phyloP scores from a whole-genome alignment of 2,113 vertebrate genomes.

The Salminus brasiliensis region DNA sequence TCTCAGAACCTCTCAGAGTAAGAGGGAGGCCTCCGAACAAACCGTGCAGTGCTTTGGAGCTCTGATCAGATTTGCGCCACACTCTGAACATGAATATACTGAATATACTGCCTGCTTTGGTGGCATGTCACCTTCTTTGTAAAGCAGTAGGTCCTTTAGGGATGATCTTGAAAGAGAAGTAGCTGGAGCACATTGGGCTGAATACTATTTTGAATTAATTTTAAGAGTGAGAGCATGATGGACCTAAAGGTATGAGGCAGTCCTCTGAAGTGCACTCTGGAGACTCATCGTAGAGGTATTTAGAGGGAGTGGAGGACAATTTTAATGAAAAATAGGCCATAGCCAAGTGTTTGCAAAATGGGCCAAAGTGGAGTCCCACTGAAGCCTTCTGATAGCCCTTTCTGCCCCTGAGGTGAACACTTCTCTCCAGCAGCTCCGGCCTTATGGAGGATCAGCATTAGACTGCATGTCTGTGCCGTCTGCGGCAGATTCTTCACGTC shows the following conservation, averaged over 20 bases:
- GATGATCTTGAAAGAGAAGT: background rate
- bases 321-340: background rate
- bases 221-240: background rate
- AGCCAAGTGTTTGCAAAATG: background rate
- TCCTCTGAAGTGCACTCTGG: background rate
- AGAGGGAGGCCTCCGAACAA: too few species aligned
- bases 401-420: background rate
- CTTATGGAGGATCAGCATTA: background rate
- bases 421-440: background rate
- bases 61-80: too few species aligned
- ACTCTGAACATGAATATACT: too few species aligned
- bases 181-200: background rate
- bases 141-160: background rate
- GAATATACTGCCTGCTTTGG: too few species aligned
- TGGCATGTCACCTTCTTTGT: background rate
- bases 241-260: background rate
- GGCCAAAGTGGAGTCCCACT: constrained; percentile 1
- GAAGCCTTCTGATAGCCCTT: background rate
- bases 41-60: too few species aligned
- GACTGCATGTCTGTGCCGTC: background rate
- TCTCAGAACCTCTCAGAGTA: too few species aligned
- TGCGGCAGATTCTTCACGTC: background rate
- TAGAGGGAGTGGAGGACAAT: background rate
- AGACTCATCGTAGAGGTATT: constrained; percentile 1
- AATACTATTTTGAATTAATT: background rate